Percentiles rank a stretch among this genome's conserved stretches.
These are phyloP conservation scores for Barypeithes pellucidus DNA, from an alignment of 2,888 invertebrate genomes.

Conservation along the genomic window DNA sequence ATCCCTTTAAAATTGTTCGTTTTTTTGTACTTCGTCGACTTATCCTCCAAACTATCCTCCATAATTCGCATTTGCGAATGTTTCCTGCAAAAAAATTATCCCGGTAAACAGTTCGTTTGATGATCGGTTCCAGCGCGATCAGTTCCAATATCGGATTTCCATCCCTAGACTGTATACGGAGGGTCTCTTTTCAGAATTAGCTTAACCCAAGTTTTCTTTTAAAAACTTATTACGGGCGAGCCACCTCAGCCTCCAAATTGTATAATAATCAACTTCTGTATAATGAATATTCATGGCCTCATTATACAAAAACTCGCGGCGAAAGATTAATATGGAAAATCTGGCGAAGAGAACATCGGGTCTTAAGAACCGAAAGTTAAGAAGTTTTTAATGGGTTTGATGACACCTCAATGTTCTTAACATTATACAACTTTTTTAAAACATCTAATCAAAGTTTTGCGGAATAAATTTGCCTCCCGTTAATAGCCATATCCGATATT, in stretches of 20 bases:
- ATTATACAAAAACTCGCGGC: slow-evolving; percentile 40
- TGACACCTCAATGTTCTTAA: slow-evolving; percentile 28
- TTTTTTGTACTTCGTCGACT: too few relatives aligned
- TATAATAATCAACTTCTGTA: slow-evolving; percentile 38
- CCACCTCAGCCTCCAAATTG: slow-evolving; percentile 30
- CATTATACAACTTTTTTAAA: slow-evolving; percentile 24
- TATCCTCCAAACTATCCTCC: too few relatives aligned
- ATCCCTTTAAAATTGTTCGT: too few relatives aligned
- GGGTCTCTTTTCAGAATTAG: neutral
- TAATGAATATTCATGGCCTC: slow-evolving; percentile 45
- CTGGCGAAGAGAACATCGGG: slow-evolving; percentile 42
- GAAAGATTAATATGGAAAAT: slow-evolving; percentile 43
- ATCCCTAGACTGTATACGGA: neutral
- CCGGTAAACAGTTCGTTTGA: too few relatives aligned
- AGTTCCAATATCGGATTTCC: too few relatives aligned
- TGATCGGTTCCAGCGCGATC: too few relatives aligned
- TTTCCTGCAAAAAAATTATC: too few relatives aligned
- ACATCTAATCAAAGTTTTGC: slow-evolving; percentile 30
- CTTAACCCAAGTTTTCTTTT: slow-evolving; percentile 24
- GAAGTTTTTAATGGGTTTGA: slow-evolving; percentile 41
- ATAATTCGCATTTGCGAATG: too few relatives aligned
- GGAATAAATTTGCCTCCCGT: slow-evolving; percentile 6
- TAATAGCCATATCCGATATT: slow-evolving; percentile 9
- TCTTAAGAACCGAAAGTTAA: slow-evolving; percentile 35
- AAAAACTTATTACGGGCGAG: slow-evolving; percentile 32